Evolutionary conservation across 2,797 vertebrate species (phyloP).

Genomic region (Cetoscarus ocellatus): DNA sequence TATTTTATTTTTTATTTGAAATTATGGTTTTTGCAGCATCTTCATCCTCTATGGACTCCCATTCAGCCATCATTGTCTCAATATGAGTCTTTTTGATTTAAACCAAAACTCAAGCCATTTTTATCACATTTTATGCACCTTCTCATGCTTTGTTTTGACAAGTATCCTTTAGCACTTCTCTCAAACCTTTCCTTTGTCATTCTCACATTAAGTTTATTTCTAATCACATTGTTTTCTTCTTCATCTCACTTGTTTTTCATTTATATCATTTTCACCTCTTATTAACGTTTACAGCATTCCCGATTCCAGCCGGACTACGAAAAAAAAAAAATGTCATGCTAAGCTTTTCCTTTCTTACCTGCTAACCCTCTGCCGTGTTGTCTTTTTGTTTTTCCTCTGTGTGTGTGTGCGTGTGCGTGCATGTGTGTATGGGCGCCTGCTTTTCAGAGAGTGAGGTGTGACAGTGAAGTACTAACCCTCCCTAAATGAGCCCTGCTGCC

Average conservation of each 20-base stretch:
- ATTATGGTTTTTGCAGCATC: constrained; percentile 1
- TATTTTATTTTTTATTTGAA: too few relatives aligned
- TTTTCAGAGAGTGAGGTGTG: constrained; percentile 84
- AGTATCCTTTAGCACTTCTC: too few relatives aligned
- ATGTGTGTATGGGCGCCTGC: constrained; percentile 38
- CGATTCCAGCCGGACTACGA: constrained; percentile 20
- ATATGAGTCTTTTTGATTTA: too few relatives aligned
- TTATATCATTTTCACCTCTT: constrained; percentile 15
- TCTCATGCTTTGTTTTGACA: too few relatives aligned
- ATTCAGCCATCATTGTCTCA: not conserved
- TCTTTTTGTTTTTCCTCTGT: constrained; percentile 38
- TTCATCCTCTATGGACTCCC: constrained; percentile 1
- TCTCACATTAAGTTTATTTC: not conserved
- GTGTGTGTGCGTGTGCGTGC: constrained; percentile 11
- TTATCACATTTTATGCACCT: not conserved
- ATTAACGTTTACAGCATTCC: constrained; percentile 34
- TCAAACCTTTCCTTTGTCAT: not conserved
- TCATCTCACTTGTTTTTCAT: not conserved
- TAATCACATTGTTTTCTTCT: fast-evolving
- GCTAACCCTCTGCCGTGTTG: constrained; percentile 50
- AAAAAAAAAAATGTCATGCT: constrained; percentile 2
- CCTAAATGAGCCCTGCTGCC: constrained; percentile 44
- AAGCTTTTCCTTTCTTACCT: constrained; percentile 1
- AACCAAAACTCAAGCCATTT: not conserved
- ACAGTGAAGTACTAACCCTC: constrained; percentile 75